Evolutionary conservation across 1,140 invertebrate genomes (phyloP).

Genomic region (Stegodyphus mimosarum): DNA sequence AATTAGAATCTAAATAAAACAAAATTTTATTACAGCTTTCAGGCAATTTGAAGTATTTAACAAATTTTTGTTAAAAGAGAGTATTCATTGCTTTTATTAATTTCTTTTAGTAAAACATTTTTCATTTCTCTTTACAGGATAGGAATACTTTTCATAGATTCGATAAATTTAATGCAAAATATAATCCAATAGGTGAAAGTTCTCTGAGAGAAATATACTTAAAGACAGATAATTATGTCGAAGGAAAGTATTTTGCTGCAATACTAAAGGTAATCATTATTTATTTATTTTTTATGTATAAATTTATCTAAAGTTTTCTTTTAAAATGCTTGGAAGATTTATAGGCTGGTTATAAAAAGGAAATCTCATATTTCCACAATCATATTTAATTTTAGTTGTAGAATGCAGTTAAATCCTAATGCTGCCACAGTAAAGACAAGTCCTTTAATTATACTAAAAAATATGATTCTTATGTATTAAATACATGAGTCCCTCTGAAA

Average conservation of each 20-base stretch:
- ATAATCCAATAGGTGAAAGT: slow-evolving; percentile 98
- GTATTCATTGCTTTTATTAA: neutral
- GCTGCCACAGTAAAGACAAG: neutral
- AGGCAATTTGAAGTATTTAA: neutral
- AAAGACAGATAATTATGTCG: slow-evolving; percentile 97
- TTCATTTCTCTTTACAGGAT: slow-evolving; percentile 74
- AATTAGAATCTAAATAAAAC: neutral
- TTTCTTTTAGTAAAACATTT: neutral
- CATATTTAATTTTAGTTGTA: neutral
- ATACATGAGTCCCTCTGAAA: too few relatives aligned
- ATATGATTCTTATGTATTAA: neutral
- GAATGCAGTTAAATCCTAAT: neutral
- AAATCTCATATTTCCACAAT: neutral
- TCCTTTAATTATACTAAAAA: neutral
- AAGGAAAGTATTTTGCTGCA: slow-evolving; percentile 97
- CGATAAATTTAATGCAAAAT: slow-evolving; percentile 99
- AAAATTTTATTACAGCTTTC: neutral
- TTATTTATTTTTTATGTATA: neutral
- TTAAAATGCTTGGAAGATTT: too few relatives aligned
- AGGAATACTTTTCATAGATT: slow-evolving; percentile 98
- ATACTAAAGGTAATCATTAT: slow-evolving; percentile 90
- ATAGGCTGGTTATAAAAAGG: too few relatives aligned
- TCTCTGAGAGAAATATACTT: slow-evolving; percentile 96
- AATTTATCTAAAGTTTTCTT: neutral
- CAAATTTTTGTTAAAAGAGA: neutral